Percentiles rank a stretch among this genome's conserved stretches.
Evolutionary conservation across 1,140 invertebrate species (phyloP).

Genomic region (Leucophenga varia): DNA sequence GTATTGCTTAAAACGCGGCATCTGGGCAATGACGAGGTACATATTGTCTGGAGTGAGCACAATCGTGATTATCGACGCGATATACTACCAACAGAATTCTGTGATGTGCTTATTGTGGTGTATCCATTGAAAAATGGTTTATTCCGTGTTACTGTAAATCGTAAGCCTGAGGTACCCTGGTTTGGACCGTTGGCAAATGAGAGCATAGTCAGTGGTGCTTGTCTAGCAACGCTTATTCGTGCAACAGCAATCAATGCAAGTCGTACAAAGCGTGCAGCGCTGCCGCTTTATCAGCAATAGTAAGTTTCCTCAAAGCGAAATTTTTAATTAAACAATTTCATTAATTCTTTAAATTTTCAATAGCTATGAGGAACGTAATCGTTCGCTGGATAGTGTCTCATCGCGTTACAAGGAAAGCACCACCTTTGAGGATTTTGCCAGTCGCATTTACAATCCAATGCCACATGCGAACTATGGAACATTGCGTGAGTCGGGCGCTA

Average conservation of each 20-base stretch:
- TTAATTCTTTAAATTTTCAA: constrained; percentile 20
- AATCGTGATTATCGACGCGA: constrained; percentile 91
- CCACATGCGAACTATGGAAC: constrained; percentile 55
- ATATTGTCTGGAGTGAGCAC: constrained; percentile 99
- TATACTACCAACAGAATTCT: constrained; percentile 98
- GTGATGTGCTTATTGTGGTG: constrained; percentile 96
- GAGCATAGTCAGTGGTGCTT: constrained; percentile 80
- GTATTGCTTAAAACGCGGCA: constrained; percentile 93
- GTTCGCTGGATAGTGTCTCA: constrained; percentile 85
- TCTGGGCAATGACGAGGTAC: constrained; percentile 98
- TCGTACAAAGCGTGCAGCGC: constrained; percentile 81
- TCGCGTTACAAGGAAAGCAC: constrained; percentile 83
- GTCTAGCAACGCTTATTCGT: constrained; percentile 85
- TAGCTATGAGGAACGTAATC: constrained; percentile 88
- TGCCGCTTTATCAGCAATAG: constrained; percentile 91
- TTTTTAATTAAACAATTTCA: not conserved
- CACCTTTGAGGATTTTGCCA: constrained; percentile 90
- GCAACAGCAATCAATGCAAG: constrained; percentile 92
- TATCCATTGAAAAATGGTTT: constrained; percentile 86
- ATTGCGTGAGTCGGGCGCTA: constrained; percentile 37
- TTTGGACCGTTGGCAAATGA: constrained; percentile 97
- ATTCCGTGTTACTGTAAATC: constrained; percentile 79
- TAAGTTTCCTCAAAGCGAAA: constrained; percentile 58
- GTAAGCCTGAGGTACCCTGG: constrained; percentile 86
- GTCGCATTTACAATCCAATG: constrained; percentile 80